Percentiles rank a stretch among this genome's conserved stretches.
Conservation (phyloP, 1,140 invertebrate species). For the Penaeus indicus region DNA sequence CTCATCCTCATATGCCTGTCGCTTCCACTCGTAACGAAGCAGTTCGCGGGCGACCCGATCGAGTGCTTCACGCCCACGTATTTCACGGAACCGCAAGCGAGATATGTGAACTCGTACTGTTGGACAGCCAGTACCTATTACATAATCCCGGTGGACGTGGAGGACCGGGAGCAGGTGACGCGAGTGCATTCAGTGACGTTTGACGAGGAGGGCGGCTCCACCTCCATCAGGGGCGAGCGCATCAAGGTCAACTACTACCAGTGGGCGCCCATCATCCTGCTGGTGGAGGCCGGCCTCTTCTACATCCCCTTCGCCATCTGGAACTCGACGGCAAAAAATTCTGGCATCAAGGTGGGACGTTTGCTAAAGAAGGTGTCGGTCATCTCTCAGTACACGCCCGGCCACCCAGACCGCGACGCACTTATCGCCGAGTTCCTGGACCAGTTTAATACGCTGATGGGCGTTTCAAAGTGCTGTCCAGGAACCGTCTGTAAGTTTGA, state of each 20-base stretch:
- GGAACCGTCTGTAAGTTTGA: constrained; percentile 68
- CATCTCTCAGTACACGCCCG: constrained; percentile 69
- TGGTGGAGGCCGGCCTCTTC: constrained; percentile 74
- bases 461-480: constrained; percentile 69
- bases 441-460: constrained; percentile 70
- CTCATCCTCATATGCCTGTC: constrained; percentile 74
- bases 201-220: constrained; percentile 60
- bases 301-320: constrained; percentile 75
- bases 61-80: constrained; percentile 72
- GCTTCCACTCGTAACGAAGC: constrained; percentile 74
- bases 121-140: constrained; percentile 72
- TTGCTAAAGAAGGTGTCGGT: constrained; percentile 70
- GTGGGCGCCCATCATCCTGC: constrained; percentile 75
- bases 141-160: constrained; percentile 66
- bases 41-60: constrained; percentile 75
- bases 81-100: constrained; percentile 70
- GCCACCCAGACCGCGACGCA: constrained; percentile 70
- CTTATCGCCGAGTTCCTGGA: constrained; percentile 70
- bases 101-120: constrained; percentile 71
- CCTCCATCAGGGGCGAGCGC: constrained; percentile 60
- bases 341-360: constrained; percentile 70
- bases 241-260: constrained; percentile 74
- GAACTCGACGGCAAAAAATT: constrained; percentile 71
- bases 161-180: constrained; percentile 67
- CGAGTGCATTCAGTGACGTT: constrained; percentile 66